Base-by-base conservation (phyloP, 2,797 vertebrate genomes). In the Scleropages formosus region DNA sequence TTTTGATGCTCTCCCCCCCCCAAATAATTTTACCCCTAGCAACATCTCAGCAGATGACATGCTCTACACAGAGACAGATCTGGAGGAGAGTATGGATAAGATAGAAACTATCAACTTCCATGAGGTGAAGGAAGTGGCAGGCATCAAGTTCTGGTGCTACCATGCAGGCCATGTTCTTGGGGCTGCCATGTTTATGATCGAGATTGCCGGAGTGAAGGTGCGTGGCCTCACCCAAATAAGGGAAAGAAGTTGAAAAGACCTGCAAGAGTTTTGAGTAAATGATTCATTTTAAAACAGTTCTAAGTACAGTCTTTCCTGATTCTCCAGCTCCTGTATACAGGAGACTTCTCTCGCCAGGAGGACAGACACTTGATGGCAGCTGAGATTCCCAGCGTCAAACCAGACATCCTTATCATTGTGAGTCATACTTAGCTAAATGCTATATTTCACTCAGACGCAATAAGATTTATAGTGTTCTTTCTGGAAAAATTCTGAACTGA, bases 31-130 rank as follows among this genome's bases (percentile, higher is more conserved):
- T 39, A n/a, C 6, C 31, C 39, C 31, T 2, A 98, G 97, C 88
- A 98, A 98, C 84, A 98, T 98, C 80, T 98, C 97, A 53, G 96
- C 96, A 0, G 97, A 98, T 46, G 95, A 98, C 89, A 98, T 98
- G 96, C 89, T 98, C 6, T 98, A 98, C 83, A 98, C 97, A 0
- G 98, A 98, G 86, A 97, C 94, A 0, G 96, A 99, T 83, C 87
- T 99, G 27, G 96, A 99, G 79, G 96, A 98, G 85, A 99, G 97
- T 89, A 98, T 97, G 96, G 97, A 98, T 79, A 98, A 99, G 87
- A 98, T 98, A 0, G 98, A 99, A 88, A 99, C 97, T 47, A 97
- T 99, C 84, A 98, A 99, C 87, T 98, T 99, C 83, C 98, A 99
- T 0, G 98, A 99, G 86, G 98, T 99, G 77, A 99, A 98, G 79